These are phyloP conservation scores for Sympetrum striolatum DNA, from an alignment of 2,888 invertebrate genomes.

Conservation along the genomic window DNA sequence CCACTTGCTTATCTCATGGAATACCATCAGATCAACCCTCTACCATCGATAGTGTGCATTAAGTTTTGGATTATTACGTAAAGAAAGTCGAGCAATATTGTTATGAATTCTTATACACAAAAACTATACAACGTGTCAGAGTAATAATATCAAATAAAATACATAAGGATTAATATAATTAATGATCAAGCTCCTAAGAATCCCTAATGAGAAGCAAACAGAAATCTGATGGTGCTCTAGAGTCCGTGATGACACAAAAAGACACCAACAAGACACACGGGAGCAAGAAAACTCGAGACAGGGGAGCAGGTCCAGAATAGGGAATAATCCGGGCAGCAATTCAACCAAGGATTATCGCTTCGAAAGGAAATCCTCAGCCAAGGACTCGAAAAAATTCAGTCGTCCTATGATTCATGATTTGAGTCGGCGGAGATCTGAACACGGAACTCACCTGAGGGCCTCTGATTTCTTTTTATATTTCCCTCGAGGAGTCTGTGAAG, in stretches of 20 bases:
- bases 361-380: not conserved
- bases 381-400: not conserved
- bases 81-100: no score
- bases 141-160: no score
- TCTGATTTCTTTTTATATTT: not conserved
- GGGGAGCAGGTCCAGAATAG: not conserved
- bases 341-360: not conserved
- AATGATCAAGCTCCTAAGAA: no score
- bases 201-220: not conserved
- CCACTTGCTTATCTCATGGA: no score
- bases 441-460: not conserved
- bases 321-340: not conserved
- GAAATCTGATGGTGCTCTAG: not conserved
- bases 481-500: not conserved
- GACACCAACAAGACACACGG: not conserved
- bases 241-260: not conserved
- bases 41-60: no score
- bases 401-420: not conserved
- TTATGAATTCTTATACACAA: no score
- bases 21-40: no score
- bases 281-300: no score
- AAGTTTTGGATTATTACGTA: no score
- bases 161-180: no score
- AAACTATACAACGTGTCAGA: no score
- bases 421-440: not conserved